A percentile compares a stretch with the other conserved stretches of the same genome.
Conservation (phyloP, 2,113 vertebrate genomes). For the Ammodytes dubius region DNA sequence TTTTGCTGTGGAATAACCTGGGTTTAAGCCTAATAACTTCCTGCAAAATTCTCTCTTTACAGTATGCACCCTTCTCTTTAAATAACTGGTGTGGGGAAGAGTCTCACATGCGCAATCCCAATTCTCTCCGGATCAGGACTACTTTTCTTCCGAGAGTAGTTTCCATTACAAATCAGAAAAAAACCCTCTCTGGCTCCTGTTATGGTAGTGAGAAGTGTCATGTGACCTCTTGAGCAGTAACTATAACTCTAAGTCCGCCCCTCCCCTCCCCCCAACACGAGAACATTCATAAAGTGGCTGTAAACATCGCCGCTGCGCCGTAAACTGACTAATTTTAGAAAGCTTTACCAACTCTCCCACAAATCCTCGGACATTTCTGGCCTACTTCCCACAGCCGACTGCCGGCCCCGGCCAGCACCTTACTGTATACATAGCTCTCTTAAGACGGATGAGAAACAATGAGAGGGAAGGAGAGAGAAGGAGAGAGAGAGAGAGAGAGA, state of each 20-base stretch:
- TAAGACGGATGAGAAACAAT: constrained; percentile 55
- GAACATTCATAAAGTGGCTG: constrained; percentile 52
- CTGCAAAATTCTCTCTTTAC: not conserved
- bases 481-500: constrained; percentile 18
- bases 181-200: constrained; percentile 6
- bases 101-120: not conserved
- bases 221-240: constrained; percentile 35
- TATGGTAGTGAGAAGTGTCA: constrained; percentile 9
- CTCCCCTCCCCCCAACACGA: not conserved
- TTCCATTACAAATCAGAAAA: constrained; percentile 1
- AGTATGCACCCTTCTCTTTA: no score
- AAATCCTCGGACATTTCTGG: constrained; percentile 78
- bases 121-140: not conserved
- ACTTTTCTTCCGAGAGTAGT: not conserved
- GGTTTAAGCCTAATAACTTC: not conserved
- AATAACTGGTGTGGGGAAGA: not conserved
- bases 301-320: constrained; percentile 57
- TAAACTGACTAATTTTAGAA: constrained; percentile 78
- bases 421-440: constrained; percentile 55
- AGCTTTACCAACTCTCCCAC: constrained; percentile 69
- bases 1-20: constrained; percentile 6
- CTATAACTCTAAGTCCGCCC: not conserved
- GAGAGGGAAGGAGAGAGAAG: constrained; percentile 12
- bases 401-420: constrained; percentile 43
- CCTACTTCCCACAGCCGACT: constrained; percentile 72